Percentiles rank a stretch among this genome's conserved stretches.
Conservation (phyloP, 2,888 invertebrate genomes). For the Drosophila cognata region DNA sequence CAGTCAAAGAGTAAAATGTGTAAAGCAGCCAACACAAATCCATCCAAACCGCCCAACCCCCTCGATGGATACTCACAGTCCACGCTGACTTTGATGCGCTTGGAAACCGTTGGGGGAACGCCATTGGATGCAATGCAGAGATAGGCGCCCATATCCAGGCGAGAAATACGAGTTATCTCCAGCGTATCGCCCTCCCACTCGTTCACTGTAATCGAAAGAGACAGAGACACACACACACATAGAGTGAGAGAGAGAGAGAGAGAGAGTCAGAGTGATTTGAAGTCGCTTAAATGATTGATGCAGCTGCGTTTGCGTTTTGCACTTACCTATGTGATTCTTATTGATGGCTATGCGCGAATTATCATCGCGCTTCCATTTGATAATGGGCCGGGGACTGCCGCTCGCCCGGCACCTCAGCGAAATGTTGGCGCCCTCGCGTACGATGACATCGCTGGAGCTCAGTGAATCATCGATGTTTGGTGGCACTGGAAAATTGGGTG, state of each 20-base stretch:
- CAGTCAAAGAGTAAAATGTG: slow-evolving; percentile 23
- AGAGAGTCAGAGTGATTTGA: background rate
- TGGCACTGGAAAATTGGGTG: slow-evolving; percentile 88
- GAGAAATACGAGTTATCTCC: slow-evolving; percentile 93
- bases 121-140: slow-evolving; percentile 95
- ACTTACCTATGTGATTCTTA: slow-evolving; percentile 91
- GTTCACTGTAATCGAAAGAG: slow-evolving; percentile 86
- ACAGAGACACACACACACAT: background rate
- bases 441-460: slow-evolving; percentile 95
- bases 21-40: slow-evolving; percentile 10
- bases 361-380: slow-evolving; percentile 97
- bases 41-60: background rate
- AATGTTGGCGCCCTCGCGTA: slow-evolving; percentile 95
- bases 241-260: background rate
- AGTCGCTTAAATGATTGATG: slow-evolving; percentile 75
- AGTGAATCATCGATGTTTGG: slow-evolving; percentile 96
- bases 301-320: slow-evolving; percentile 28
- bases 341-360: slow-evolving; percentile 94
- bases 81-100: slow-evolving; percentile 96
- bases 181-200: slow-evolving; percentile 95
- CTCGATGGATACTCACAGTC: slow-evolving; percentile 91
- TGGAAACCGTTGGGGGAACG: slow-evolving; percentile 96
- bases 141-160: slow-evolving; percentile 96
- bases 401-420: slow-evolving; percentile 94
- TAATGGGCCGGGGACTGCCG: slow-evolving; percentile 94